Evolutionary conservation across 2,797 vertebrate genomes (phyloP), one percentile per base, ranked within the genome.

Genomic region (Clarias laeviceps): DNA sequence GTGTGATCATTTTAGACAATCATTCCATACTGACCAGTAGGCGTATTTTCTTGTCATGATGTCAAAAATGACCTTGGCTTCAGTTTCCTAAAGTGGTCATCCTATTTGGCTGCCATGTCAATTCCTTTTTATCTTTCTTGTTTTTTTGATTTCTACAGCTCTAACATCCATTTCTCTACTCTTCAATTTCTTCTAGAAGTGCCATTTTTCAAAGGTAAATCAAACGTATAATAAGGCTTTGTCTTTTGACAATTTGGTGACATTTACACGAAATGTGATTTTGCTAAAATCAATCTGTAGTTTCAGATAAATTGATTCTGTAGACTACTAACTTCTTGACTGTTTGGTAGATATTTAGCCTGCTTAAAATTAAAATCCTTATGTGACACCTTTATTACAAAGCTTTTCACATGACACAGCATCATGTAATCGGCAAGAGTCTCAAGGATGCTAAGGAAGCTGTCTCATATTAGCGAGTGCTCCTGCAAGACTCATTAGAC

Each of bases 51-150:
- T 84, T 84, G 56, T 83, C 62, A 72, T 80, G 73, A 83, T 84
- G 80, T 85, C 79, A 84, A 70, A 86, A 88, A 89, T 66, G 69
- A 65, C 45, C 29, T 77, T 50, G 45, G 79, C 78, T 82, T 40
- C 66, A 32, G 56, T 81, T 5, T 17, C 56, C 59, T 59, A 80
- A 89, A 82, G 72, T 54, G 82, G 64, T 80, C 37, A 57, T 45
- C 68, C 34, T 74, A 57, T 82, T 86, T 79, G 79, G 61, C 85
- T 82, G 81, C 65, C 73, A 65, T 61, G 65, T 73, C 50, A 68
- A 61, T 73, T 73, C 80, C 18, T 59, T 89, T 89, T 89, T 83
- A 89, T 88, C 85, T 83, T 72, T 70, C 74, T 81, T 57, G 78
- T 85, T 59, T 77, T 82, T 88, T 85, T 69, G 83, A 40, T 85